A percentile compares a stretch with the other conserved stretches of the same genome.
Evolutionary conservation across 2,888 invertebrate species (phyloP).

Genomic region (Lumbricus terrestris): DNA sequence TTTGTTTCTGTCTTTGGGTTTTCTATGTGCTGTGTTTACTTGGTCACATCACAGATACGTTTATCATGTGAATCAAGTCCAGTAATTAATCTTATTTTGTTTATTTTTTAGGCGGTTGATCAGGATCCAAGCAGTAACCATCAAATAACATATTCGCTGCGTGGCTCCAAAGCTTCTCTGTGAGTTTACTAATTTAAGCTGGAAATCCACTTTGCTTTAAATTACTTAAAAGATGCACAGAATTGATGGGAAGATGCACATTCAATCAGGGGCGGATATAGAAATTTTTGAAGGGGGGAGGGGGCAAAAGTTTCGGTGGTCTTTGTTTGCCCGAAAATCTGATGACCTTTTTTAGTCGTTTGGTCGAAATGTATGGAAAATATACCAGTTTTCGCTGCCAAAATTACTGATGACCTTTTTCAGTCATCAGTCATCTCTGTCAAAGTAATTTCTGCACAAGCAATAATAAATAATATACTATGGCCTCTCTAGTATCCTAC

Average conservation of each 20-base stretch:
- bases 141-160: neutral
- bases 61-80: neutral
- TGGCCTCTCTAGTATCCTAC: too few relatives aligned
- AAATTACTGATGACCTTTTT: too few relatives aligned
- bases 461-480: too few relatives aligned
- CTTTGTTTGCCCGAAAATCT: too few relatives aligned
- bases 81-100: neutral
- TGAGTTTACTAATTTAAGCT: neutral
- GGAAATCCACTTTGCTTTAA: neutral
- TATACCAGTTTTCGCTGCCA: too few relatives aligned
- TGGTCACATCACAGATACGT: neutral
- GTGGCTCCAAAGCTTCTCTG: constrained; percentile 10
- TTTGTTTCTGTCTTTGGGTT: neutral
- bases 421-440: too few relatives aligned
- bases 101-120: neutral
- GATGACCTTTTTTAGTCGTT: too few relatives aligned
- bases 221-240: neutral
- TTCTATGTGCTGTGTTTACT: neutral
- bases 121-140: neutral
- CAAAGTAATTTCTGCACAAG: too few relatives aligned
- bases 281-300: too few relatives aligned
- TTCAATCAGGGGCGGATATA: too few relatives aligned
- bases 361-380: too few relatives aligned
- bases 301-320: too few relatives aligned
- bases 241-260: neutral